Evolutionary conservation across 2,888 invertebrate genomes (phyloP), one percentile per base, ranked within the genome.

Genomic region (Catonia carolina): DNA sequence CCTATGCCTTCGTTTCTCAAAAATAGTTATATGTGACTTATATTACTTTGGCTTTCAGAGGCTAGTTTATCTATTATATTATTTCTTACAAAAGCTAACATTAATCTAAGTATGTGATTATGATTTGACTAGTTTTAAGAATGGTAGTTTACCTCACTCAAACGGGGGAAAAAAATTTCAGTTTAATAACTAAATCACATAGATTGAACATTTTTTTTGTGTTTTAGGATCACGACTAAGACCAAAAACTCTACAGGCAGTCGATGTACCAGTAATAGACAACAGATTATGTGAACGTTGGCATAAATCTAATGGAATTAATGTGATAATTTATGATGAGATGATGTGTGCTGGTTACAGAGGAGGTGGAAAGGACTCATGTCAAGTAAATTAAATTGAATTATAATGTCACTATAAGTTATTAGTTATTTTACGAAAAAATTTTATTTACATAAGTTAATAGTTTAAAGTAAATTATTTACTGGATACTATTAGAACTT

Each of bases 321-420:
- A 88, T 70, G 89, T 90, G 37, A 86, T 92, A 14, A 94, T 94
- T 68, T 92, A 93, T 73, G 92, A 92, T 41, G 94, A 94, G 73
- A 94, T 94, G 94, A 83, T 94, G 72, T 94, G 94, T 70, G 93
- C 94, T 0, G 94, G 94, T 2, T 92, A 94, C 72, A 82, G 90
- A 52, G 86, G 85, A 22, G 93, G 93, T 0, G 91, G 92, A 27
- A 84, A 88, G 67, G 89, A 89, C 73, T 83, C 83, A 8, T 84
- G 84, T 67, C 83, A 84, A 72, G 83, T 79, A 68, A 66, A 66
- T n/a, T n/a, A n/a, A n/a, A n/a, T n/a, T n/a, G n/a, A n/a, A n/a
- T 60, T n/a, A 15, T 20, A 37, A n/a, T 7, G 10, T 33, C 35
- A 10, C 35, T 33, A 8, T 33, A 33, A 8, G 8, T 41, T 14